Evolutionary conservation across 2,113 vertebrate genomes (phyloP), one percentile per base, ranked within the genome.

Genomic region (Pongo abelii): DNA sequence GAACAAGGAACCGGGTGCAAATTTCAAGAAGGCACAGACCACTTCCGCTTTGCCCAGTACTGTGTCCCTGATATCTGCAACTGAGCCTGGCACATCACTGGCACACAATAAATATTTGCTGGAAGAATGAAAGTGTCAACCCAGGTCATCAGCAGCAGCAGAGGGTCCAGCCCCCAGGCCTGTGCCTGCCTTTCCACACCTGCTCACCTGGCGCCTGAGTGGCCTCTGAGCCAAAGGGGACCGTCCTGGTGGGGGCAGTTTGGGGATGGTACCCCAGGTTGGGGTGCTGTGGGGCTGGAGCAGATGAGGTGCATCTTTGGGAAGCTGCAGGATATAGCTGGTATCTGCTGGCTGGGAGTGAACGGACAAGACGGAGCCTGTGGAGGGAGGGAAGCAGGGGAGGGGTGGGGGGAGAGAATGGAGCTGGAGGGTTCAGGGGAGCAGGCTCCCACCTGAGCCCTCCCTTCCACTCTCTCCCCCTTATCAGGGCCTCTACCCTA

Each of bases 171-270:
- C 18, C 40, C 43, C 46, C 35, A 4, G 2, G 43, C n/a, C 61
- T 27, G 0, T 4, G 35, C n/a, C 89, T 79, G 30, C 22, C 35
- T 46, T 35, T 25, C 57, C 52, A 32, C 40, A 50, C 1, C 52
- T 77, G 91, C 99, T 99, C 96, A 99, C 99, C 99, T 99, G 99
- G 98, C 99, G 99, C 97, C 99, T 99, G 84, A 99, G 99, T n/a
- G 99, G 99, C 97, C 99, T 99, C 97, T 99, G 99, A 88, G 99
- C 98, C 91, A 99, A 98, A 97, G 99, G 99, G 64, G 99, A 98
- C 84, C 98, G 99, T 46, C 98, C 97, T 2, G 99, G 99, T 18
- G 98, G 99, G 20, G 99, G 99, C 40, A 99, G 98, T 94, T 96
- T 99, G 55, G 99, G 98, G 91, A 99, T 99, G 94, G 98, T 98